Evolutionary conservation across 2,113 vertebrate genomes (phyloP).

Genomic region (Campylorhamphus procurvoides): DNA sequence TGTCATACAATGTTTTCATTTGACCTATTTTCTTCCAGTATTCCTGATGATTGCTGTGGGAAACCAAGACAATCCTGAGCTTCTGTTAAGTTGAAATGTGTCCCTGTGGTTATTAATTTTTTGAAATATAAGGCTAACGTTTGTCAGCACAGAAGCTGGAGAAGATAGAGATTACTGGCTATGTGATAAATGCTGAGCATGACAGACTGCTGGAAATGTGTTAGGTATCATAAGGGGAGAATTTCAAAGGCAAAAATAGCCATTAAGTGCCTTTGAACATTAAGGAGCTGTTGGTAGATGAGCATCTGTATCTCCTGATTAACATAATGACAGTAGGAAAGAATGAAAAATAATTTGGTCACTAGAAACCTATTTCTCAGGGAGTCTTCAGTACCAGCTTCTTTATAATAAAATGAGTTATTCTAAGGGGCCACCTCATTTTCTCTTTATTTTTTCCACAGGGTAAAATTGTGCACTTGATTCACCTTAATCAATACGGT

Average conservation of each 20-base stretch:
- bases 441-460: background rate
- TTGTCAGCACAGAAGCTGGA: background rate
- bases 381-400: background rate
- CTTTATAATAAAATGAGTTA: background rate
- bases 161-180: background rate
- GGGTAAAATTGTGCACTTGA: background rate
- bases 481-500: background rate
- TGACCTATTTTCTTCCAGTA: conserved; percentile 51
- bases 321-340: background rate
- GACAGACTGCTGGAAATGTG: background rate
- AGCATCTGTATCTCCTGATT: background rate
- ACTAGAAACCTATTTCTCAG: background rate
- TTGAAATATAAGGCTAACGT: conserved; percentile 1
- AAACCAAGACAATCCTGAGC: conserved; percentile 41
- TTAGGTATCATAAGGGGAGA: background rate
- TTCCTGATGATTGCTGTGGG: background rate
- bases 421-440: background rate
- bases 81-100: conserved; percentile 41
- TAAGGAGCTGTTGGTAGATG: background rate
- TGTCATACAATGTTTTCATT: conserved; percentile 4
- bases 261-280: background rate
- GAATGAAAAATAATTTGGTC: background rate
- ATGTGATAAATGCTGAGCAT: background rate
- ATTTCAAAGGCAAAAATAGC: conserved; percentile 22
- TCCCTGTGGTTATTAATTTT: conserved; percentile 7